A percentile compares a stretch with the other conserved stretches of the same genome.
These are phyloP conservation scores for Trachelus tabidus DNA, from an alignment of 2,888 invertebrate genomes.

Conservation along the genomic window DNA sequence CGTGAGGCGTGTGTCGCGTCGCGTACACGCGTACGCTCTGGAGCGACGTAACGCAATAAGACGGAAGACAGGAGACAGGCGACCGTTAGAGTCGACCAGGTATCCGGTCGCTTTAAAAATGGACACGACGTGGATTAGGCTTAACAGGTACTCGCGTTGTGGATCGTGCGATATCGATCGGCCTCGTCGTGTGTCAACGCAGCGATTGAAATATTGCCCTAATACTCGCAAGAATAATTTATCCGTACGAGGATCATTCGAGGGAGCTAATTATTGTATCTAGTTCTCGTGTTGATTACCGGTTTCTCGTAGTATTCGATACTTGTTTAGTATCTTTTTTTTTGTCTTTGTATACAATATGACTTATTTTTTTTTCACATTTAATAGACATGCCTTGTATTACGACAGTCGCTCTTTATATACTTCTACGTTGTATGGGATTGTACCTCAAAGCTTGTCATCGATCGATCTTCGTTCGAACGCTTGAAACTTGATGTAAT, in stretches of 20 bases:
- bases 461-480: background rate
- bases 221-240: background rate
- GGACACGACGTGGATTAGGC: background rate
- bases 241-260: background rate
- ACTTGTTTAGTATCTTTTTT: background rate
- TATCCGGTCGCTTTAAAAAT: background rate
- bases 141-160: background rate
- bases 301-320: background rate
- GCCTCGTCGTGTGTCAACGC: background rate
- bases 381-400: no score
- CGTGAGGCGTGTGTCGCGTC: background rate
- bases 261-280: background rate
- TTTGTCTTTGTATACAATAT: background rate
- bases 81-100: background rate
- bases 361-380: no score
- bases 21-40: background rate
- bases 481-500: background rate
- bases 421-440: background rate
- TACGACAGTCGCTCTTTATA: no score
- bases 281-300: background rate
- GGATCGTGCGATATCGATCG: background rate
- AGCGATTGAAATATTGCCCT: background rate
- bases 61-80: background rate
- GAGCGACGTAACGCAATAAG: background rate
- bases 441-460: background rate